Base-by-base conservation (phyloP, 1,140 invertebrate species). In the Scaptomyza hsui region DNA sequence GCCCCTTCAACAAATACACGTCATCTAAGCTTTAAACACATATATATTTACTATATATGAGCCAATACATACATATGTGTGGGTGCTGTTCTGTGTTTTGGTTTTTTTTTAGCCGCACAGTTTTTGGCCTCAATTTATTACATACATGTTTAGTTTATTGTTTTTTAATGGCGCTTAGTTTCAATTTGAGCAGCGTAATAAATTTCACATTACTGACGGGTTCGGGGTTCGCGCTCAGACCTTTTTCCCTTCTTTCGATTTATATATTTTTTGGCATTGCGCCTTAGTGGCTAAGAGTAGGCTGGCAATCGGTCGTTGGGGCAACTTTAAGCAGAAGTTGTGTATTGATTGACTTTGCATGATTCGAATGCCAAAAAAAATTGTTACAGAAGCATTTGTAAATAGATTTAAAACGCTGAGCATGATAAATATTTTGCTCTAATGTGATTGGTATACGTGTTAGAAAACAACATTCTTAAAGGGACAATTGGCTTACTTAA, bases 151-250 rank as follows among this genome's bases (percentile, higher is more conserved):
- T 86, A 77, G 81, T 85, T 85, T 85, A 85, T 85, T 85, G 81
- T 85, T 86, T 85, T 85, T 85, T 85, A 85, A 85, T 85, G 81
- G 81, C 81, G 81, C 70, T 80, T 86, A 81, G 73, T 86, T 86
- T 85, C 81, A 85, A 86, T 85, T 85, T 86, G 81, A 81, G 70
- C 82, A 59, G 60, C 64, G 77, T 60, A 86, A 85, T 85, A 85
- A 85, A 85, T 85, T 86, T 81, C 77, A 67, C 81, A 81, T 86
- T 86, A 85, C 81, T 64, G 73, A 78, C 64, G 67, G 56, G 47
- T 35, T 26, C 19, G 37, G 26, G 51, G 42, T 55, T 47, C 61
- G 59, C 59, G 53, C 15, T 47, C 35, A 39, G 42, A 65, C 47
- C 64, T 29, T 29, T 24, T 72, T 45, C 44, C 15, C 16, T 24